These are phyloP conservation scores for Drosophila paranaensis DNA, from an alignment of 2,888 invertebrate species.

Conservation along the genomic window DNA sequence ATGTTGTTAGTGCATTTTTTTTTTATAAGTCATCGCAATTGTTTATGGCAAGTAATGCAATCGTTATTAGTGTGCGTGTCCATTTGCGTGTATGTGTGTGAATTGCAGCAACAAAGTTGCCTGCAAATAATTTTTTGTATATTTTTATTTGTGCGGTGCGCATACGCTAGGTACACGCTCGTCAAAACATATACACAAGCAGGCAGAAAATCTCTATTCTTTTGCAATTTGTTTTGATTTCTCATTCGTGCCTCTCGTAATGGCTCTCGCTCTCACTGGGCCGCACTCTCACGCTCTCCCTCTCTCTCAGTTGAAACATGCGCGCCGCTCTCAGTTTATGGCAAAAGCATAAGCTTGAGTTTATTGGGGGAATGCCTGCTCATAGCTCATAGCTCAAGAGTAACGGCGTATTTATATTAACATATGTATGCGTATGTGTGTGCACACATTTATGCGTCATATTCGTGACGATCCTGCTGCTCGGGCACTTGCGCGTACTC, in stretches of 20 bases:
- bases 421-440: conserved; percentile 3
- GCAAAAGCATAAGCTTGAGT: conserved; percentile 33
- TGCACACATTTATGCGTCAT: conserved; percentile 32
- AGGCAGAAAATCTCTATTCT: conserved; percentile 77
- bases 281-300: conserved; percentile 22
- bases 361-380: conserved; percentile 15
- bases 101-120: conserved; percentile 53
- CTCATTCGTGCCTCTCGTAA: conserved; percentile 49
- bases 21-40: conserved; percentile 53
- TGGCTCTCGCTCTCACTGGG: conserved; percentile 41
- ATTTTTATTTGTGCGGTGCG: conserved; percentile 71
- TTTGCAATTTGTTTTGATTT: conserved; percentile 79
- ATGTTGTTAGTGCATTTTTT: conserved; percentile 43
- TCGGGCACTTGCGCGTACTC: conserved; percentile 44
- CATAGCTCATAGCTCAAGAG: conserved; percentile 16
- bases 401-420: conserved; percentile 31
- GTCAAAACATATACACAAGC: conserved; percentile 81
- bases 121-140: conserved; percentile 72
- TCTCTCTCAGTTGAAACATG: conserved; percentile 26
- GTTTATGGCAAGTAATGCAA: conserved; percentile 65
- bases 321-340: conserved; percentile 43
- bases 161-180: conserved; percentile 81
- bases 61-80: conserved; percentile 29
- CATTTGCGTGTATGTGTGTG: conserved; percentile 49
- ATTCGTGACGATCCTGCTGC: conserved; percentile 43